Evolutionary conservation across 2,888 invertebrate species (phyloP).

Genomic region (Chymomyza procnemis): DNA sequence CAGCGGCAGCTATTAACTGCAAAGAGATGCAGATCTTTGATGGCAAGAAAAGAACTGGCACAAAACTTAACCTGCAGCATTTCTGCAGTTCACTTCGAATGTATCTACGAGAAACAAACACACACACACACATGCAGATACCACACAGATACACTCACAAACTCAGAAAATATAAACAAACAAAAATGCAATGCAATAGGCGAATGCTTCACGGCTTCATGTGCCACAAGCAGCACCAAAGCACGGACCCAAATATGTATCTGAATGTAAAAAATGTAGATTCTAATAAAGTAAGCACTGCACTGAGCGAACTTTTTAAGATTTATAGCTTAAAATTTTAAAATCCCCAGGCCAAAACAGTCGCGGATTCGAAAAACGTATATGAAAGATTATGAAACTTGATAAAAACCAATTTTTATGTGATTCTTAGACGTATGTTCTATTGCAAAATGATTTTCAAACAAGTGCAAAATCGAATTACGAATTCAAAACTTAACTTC

Average conservation of each 20-base stretch:
- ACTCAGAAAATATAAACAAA: not conserved
- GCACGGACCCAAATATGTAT: not conserved
- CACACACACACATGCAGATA: not conserved
- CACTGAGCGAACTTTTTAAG: not conserved
- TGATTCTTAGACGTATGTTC: no score
- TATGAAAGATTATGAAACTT: no score
- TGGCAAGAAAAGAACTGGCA: conserved; percentile 6
- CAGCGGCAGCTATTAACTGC: not conserved
- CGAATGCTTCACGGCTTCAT: not conserved
- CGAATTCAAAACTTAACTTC: no score
- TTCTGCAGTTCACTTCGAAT: not conserved
- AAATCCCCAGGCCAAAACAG: no score
- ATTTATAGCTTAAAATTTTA: not conserved
- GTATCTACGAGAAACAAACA: not conserved
- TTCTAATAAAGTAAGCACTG: not conserved
- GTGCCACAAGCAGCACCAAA: not conserved
- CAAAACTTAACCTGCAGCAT: not conserved
- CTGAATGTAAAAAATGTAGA: not conserved
- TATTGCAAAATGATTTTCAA: no score
- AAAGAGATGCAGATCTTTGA: not conserved
- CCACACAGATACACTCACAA: no score
- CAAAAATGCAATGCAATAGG: not conserved
- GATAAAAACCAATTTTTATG: no score
- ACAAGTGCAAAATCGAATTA: no score
- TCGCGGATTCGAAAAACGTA: no score